Base-by-base conservation (phyloP, 1,140 invertebrate species). In the Drosophila lacertosa region DNA sequence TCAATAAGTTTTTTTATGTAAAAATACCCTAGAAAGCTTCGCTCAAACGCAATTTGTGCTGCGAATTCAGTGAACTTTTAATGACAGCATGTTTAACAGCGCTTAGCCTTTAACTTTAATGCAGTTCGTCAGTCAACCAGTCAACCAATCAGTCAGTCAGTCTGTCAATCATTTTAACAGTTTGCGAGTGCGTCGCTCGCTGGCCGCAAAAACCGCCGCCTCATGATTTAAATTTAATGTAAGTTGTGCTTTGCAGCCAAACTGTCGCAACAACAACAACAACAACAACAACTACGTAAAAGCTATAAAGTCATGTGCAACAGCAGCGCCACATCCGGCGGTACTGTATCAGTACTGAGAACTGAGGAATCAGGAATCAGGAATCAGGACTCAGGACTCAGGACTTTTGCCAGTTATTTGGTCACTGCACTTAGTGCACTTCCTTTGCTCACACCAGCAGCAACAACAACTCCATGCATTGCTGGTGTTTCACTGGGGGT, bases 371-470 rank as follows among this genome's bases (percentile, higher is more conserved):
- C 39, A 18, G 37, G 35, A 48, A 26, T 74, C 44, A 35, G 63
- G 58, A 74, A n/a, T n/a, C n/a, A n/a, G 64, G 35, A 63, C 44
- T 45, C 39, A 18, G 37, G 35, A 48, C 26, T 74, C 44, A 35
- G 63, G 58, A 74, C 64, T 78, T 66, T 68, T 71, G 66, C 72
- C 66, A 75, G 74, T 75, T 73, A 65, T 79, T 84, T 84, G 80
- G 81, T 84, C 81, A 84, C 80, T 84, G 80, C 81, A 84, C 81
- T 84, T 84, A 84, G 80, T 70, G 72, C 67, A 84, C 80, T 84
- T 84, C 80, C 79, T 72, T 68, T 68, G 37, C 74, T 73, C 75
- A 68, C 72, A 84, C 47, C 63, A 24, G 9, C 40, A 55, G 11
- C 9, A 48, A 40, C 9, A 45, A 20, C 32, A 32, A 33, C 39